Conservation (phyloP, 2,888 invertebrate species). For the Eledona agricola region DNA sequence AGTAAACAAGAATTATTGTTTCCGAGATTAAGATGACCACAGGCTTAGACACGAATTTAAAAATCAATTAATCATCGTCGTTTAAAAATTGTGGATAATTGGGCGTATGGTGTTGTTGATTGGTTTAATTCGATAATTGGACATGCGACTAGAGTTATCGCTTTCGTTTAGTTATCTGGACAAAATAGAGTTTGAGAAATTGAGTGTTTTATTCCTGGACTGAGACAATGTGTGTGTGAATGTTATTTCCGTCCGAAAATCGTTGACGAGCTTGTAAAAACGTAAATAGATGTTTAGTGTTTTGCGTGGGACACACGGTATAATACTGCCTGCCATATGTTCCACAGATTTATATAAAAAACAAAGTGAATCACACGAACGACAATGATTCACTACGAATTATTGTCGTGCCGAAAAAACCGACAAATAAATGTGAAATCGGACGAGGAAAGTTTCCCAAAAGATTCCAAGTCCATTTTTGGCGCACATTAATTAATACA, state of each 20-base stretch:
- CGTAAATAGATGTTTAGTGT: slow-evolving; percentile 16
- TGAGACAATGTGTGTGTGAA: too few species aligned
- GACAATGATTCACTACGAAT: slow-evolving; percentile 13
- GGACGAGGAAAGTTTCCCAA: slow-evolving; percentile 9
- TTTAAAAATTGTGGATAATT: slow-evolving; percentile 16
- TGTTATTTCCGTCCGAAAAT: too few species aligned
- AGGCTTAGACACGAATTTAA: slow-evolving; percentile 11
- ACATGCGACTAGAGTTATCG: too few species aligned
- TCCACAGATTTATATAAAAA: slow-evolving; percentile 12
- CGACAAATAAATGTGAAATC: slow-evolving; percentile 16
- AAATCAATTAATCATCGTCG: slow-evolving; percentile 7
- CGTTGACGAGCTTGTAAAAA: background rate
- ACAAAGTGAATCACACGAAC: slow-evolving; percentile 10
- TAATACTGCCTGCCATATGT: slow-evolving; percentile 26
- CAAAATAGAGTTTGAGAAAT: slow-evolving; percentile 2
- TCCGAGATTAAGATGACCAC: too few species aligned
- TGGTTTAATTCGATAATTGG: slow-evolving; percentile 20
- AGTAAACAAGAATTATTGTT: too few species aligned
- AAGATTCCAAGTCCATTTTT: too few species aligned
- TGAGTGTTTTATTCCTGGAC: slow-evolving; percentile 2
- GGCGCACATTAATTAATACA: too few species aligned
- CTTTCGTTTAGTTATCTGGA: too few species aligned
- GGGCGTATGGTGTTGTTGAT: slow-evolving; percentile 10
- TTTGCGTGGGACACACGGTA: slow-evolving; percentile 16
- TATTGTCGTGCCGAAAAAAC: background rate